Evolutionary conservation across 2,113 vertebrate species (phyloP), one percentile per base, ranked within the genome.

Genomic region (Dipodomys spectabilis): DNA sequence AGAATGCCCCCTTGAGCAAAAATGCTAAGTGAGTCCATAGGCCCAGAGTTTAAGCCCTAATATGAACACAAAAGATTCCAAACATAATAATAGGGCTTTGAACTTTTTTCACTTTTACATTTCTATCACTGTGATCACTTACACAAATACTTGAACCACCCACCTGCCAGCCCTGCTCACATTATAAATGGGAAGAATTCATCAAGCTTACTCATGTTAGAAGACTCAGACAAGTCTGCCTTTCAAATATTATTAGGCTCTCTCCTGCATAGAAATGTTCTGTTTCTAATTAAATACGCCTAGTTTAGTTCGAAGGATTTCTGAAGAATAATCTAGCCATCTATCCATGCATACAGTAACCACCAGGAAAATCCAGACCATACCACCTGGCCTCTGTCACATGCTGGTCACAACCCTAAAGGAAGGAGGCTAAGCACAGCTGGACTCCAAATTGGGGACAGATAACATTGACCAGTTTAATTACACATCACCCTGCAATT

Each of bases 241-340:
- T 95, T 94, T 93, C 18, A 57, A 91, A 82, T 68, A 91, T 30
- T 84, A 82, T 45, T 11, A 90, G 25, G 39, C 32, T 67, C 94
- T 90, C 49, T 95, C 85, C 28, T 80, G 65, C 53, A 77, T 39
- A 79, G 82, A 77, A 85, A 85, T 1, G 2, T 28, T 71, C 53
- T 91, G 93, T 49, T 86, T 92, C 80, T 88, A 69, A 92, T 82
- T 77, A 94, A 89, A 20, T n/a, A 85, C 7, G 11, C 6, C 53
- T 72, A 6, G 7, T 53, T 79, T 69, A 85, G 79, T 82, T 49
- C 83, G 20, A 94, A 80, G 71, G 35, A 44, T 92, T 92, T 90
- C 67, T 91, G 27, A 45, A 82, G 85, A 90, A 90, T 72, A 78
- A 84, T 45, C 20, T 69, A 32, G 69, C 12, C 65, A 74, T 22